phyloP scores from a whole-genome alignment of 1,140 invertebrate genomes.

The Drosophila littoralis region DNA sequence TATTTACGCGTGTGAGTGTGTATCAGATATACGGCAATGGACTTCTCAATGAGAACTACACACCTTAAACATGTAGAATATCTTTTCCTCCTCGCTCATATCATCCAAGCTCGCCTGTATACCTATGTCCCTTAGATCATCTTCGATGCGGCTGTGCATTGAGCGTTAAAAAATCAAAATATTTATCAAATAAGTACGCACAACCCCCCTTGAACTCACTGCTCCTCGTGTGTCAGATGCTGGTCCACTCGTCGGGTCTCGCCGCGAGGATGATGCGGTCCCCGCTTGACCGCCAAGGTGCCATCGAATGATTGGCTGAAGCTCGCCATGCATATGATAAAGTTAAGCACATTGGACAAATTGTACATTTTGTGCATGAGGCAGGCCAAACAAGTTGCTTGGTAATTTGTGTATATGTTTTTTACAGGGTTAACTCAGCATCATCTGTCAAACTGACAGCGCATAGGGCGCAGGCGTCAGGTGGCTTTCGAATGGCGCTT shows the following conservation, averaged over 20 bases:
- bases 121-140: constrained; percentile 72
- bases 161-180: background rate
- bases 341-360: constrained; percentile 75
- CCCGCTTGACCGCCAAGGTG: constrained; percentile 84
- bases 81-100: constrained; percentile 89
- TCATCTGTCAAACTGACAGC: constrained; percentile 52
- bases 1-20: constrained; percentile 74
- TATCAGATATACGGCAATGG: background rate
- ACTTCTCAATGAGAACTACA: background rate
- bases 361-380: constrained; percentile 69
- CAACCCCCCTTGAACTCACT: constrained; percentile 84
- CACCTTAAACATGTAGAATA: constrained; percentile 87
- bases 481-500: background rate
- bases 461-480: constrained; percentile 42
- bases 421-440: constrained; percentile 30
- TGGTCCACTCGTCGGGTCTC: constrained; percentile 87
- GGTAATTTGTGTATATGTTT: constrained; percentile 39
- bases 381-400: constrained; percentile 19
- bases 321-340: constrained; percentile 76
- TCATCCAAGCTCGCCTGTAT: constrained; percentile 84
- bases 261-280: constrained; percentile 89
- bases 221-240: constrained; percentile 88
- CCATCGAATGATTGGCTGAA: constrained; percentile 72
- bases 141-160: constrained; percentile 71
- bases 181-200: background rate